Percentiles rank a stretch among this genome's conserved stretches.
These are phyloP conservation scores for Platyura marginata DNA, from an alignment of 1,140 invertebrate genomes.

Conservation along the genomic window DNA sequence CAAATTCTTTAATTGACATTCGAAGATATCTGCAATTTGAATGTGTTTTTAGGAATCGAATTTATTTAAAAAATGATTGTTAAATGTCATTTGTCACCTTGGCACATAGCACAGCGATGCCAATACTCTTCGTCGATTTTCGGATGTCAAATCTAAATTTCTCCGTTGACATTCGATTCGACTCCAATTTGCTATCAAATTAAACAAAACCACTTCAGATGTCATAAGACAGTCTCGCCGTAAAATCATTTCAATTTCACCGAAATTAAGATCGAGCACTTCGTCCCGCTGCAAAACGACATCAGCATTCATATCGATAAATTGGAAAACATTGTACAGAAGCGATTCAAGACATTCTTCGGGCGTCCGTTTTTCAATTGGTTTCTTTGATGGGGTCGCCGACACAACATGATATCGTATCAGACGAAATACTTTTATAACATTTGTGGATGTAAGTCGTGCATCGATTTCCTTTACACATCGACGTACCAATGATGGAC, in stretches of 20 bases:
- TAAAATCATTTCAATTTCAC: constrained; percentile 20
- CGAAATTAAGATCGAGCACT: constrained; percentile 17
- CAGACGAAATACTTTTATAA: constrained; percentile 18
- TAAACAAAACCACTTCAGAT: constrained; percentile 17
- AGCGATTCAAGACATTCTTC: constrained; percentile 20
- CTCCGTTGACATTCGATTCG: constrained; percentile 17
- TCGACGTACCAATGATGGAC: constrained; percentile 16
- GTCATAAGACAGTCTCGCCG: constrained; percentile 19
- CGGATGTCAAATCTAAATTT: constrained; percentile 14
- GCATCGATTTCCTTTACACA: constrained; percentile 21
- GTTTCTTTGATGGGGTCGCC: constrained; percentile 7
- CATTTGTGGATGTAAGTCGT: constrained; percentile 17
- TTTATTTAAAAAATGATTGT: no score
- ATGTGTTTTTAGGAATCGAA: no score
- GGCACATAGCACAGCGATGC: constrained; percentile 20
- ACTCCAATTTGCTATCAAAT: constrained; percentile 21
- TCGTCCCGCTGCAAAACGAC: constrained; percentile 13
- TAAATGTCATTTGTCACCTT: not conserved
- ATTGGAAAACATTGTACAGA: constrained; percentile 19
- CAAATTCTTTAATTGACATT: constrained; percentile 16
- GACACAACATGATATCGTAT: constrained; percentile 21
- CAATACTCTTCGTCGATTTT: constrained; percentile 19
- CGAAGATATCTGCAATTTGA: constrained; percentile 11
- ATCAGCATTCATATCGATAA: constrained; percentile 22
- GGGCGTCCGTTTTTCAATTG: constrained; percentile 10